A percentile compares a stretch with the other conserved stretches of the same genome.
phyloP scores from a whole-genome alignment of 2,113 vertebrate genomes.

The Dascyllus trimaculatus region DNA sequence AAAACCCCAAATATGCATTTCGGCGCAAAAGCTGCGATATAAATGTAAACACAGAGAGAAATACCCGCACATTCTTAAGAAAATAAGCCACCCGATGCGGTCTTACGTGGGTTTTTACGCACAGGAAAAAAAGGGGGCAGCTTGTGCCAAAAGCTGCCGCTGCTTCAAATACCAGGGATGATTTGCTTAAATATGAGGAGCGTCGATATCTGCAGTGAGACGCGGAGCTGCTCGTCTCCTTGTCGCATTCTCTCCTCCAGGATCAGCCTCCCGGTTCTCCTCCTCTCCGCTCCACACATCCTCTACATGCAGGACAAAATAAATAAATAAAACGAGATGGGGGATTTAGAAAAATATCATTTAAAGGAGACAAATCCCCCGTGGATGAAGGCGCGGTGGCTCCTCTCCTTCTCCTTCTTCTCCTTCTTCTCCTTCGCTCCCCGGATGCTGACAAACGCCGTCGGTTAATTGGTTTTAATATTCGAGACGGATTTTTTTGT shows the following conservation, averaged over 20 bases:
- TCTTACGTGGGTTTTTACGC: neutral
- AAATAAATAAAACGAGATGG: neutral
- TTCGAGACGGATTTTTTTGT: slow-evolving; percentile 10
- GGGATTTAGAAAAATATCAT: neutral
- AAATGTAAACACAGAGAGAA: neutral
- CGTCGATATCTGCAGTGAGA: slow-evolving; percentile 48
- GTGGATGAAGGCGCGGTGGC: neutral
- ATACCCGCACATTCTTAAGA: neutral
- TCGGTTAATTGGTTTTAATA: slow-evolving; percentile 13
- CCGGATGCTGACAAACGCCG: neutral
- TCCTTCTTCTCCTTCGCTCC: neutral
- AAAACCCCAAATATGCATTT: neutral
- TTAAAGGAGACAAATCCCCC: no score
- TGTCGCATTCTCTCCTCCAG: slow-evolving; percentile 65
- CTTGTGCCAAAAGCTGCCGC: neutral
- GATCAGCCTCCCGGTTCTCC: slow-evolving; percentile 23
- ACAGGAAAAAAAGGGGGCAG: neutral
- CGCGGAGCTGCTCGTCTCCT: slow-evolving; percentile 22
- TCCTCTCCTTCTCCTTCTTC: neutral
- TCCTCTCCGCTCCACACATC: slow-evolving; percentile 10
- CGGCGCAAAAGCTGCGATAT: neutral
- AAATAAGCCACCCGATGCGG: neutral
- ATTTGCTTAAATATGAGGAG: slow-evolving; percentile 5
- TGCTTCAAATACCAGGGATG: neutral
- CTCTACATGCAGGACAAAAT: slow-evolving; percentile 6